Conservation (phyloP, 2,797 vertebrate genomes). For the Aeoliscus strigatus region DNA sequence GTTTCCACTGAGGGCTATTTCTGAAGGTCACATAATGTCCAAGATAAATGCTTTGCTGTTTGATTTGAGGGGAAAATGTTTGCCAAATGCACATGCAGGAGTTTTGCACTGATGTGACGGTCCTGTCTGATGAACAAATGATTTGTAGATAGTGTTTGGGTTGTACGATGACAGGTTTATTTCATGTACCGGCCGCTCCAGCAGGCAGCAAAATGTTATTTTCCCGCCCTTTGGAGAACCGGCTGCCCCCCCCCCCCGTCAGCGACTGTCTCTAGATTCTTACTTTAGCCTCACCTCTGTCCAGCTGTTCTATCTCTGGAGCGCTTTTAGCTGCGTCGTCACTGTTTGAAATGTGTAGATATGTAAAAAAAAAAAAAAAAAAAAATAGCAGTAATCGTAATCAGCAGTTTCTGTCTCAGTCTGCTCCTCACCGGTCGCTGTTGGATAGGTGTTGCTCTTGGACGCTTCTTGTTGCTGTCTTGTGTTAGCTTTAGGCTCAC, state of each 20-base stretch:
- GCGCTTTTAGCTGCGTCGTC: slow-evolving; percentile 40
- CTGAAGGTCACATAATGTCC: slow-evolving; percentile 44
- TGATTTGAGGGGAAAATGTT: slow-evolving; percentile 28
- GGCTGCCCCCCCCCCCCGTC: too few relatives aligned
- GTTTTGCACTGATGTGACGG: slow-evolving; percentile 63
- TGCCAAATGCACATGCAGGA: slow-evolving; percentile 58
- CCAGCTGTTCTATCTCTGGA: slow-evolving; percentile 39
- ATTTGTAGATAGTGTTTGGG: slow-evolving; percentile 30
- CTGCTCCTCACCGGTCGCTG: slow-evolving; percentile 27
- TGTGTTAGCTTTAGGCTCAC: slow-evolving; percentile 61
- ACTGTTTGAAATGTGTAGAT: too few relatives aligned
- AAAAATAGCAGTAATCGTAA: too few relatives aligned
- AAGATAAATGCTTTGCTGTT: slow-evolving; percentile 26
- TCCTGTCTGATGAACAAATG: slow-evolving; percentile 24
- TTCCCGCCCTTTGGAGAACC: slow-evolving; percentile 47
- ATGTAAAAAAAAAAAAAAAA: too few relatives aligned
- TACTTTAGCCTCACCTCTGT: slow-evolving; percentile 28
- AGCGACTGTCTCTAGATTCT: too few relatives aligned
- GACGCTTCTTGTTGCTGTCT: slow-evolving; percentile 53
- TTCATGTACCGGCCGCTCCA: slow-evolving; percentile 40
- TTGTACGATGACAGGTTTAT: slow-evolving; percentile 46
- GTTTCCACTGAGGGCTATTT: slow-evolving; percentile 59
- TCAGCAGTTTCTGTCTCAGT: slow-evolving; percentile 48
- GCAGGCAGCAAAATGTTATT: slow-evolving; percentile 23
- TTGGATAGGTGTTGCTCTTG: slow-evolving; percentile 47